Conservation (phyloP, 2,113 vertebrate species). For the Microtus pennsylvanicus region DNA sequence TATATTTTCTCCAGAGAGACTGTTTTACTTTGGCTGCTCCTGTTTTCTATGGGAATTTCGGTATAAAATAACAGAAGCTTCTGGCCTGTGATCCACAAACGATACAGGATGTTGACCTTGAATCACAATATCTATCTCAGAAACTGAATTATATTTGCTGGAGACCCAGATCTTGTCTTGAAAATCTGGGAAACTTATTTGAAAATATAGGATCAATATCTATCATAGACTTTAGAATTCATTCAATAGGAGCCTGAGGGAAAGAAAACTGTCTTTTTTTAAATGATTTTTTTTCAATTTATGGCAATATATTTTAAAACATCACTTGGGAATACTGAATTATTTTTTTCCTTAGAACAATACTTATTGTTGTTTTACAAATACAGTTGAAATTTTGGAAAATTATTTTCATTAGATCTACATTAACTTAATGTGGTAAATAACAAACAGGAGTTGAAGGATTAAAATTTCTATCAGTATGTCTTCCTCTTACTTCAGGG, state of each 20-base stretch:
- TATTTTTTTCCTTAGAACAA: not conserved
- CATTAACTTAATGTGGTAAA: not conserved
- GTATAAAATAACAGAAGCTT: not conserved
- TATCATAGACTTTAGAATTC: not conserved
- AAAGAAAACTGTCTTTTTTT: not conserved
- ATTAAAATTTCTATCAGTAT: not conserved
- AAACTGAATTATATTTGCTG: not conserved
- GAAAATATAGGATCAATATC: not conserved
- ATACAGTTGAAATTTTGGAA: not conserved
- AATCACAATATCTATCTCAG: not conserved
- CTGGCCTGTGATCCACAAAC: not conserved
- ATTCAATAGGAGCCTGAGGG: not conserved
- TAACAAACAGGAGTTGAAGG: not conserved
- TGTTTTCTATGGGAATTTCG: not conserved
- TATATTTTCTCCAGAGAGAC: not conserved
- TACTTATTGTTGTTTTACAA: not conserved
- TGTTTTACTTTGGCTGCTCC: not conserved
- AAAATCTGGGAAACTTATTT: not conserved
- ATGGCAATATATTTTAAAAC: not conserved
- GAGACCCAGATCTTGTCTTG: not conserved
- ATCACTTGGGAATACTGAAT: not conserved
- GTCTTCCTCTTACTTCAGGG: not conserved
- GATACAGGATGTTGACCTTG: not conserved
- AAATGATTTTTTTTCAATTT: not conserved
- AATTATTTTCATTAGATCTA: not conserved